Percentiles rank a stretch among this genome's conserved stretches.
Conservation (phyloP, 2,797 vertebrate genomes). For the Sebastes variabilis region DNA sequence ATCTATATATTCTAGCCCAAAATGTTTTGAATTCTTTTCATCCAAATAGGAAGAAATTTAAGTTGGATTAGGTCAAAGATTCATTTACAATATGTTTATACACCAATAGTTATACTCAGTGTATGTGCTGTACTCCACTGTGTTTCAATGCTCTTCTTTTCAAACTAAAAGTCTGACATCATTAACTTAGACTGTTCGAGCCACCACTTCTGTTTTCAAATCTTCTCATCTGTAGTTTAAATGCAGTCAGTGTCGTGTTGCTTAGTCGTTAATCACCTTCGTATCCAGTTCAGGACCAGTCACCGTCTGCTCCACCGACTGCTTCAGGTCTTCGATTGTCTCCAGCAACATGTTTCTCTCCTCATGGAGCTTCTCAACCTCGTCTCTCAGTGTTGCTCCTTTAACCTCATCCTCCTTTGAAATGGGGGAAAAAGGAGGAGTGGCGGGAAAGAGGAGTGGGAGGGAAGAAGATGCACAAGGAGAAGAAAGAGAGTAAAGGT, state of each 20-base stretch:
- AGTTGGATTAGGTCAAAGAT: background rate
- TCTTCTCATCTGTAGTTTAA: background rate
- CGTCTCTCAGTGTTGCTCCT: slow-evolving; percentile 68
- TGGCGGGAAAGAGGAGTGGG: slow-evolving; percentile 11
- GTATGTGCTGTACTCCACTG: background rate
- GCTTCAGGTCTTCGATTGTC: slow-evolving; percentile 83
- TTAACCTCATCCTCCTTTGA: slow-evolving; percentile 79
- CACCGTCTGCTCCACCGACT: slow-evolving; percentile 76
- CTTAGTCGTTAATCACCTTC: slow-evolving; percentile 52
- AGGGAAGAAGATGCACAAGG: slow-evolving; percentile 15
- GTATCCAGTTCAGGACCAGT: slow-evolving; percentile 59
- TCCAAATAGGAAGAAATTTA: background rate
- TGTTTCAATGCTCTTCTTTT: background rate
- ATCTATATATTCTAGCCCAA: background rate
- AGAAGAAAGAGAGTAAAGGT: background rate
- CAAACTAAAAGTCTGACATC: slow-evolving; percentile 6
- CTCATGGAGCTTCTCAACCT: slow-evolving; percentile 81
- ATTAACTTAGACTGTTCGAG: background rate
- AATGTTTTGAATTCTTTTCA: background rate
- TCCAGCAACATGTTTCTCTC: slow-evolving; percentile 84
- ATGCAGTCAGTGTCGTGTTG: background rate
- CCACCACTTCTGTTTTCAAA: slow-evolving; percentile 14
- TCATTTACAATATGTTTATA: background rate
- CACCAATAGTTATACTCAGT: background rate
- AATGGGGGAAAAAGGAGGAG: slow-evolving; percentile 35